phyloP scores from a whole-genome alignment of 2,888 invertebrate genomes.

The Cantharis flavilabris region DNA sequence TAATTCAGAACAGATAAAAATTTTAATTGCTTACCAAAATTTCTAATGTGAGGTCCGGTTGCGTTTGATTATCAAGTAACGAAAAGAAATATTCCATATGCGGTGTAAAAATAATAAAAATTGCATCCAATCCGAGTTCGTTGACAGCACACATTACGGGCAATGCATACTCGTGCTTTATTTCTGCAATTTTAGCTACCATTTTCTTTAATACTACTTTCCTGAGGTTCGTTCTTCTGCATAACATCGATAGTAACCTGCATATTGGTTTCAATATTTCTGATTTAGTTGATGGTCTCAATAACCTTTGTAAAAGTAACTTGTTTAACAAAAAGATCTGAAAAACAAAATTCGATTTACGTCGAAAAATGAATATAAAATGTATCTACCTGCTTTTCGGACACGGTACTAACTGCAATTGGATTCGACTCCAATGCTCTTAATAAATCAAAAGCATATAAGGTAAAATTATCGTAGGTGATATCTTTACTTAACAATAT shows the following conservation, averaged over 20 bases:
- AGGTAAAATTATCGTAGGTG: constrained; percentile 50
- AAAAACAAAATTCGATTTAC: constrained; percentile 15
- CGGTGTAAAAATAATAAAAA: constrained; percentile 44
- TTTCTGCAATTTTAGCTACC: constrained; percentile 38
- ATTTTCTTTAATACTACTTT: constrained; percentile 47
- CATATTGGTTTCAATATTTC: constrained; percentile 49
- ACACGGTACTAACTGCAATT: constrained; percentile 61
- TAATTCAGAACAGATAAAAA: background rate
- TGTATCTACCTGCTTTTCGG: constrained; percentile 59
- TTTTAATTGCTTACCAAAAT: constrained; percentile 39
- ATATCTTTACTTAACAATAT: constrained; percentile 63
- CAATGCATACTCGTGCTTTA: constrained; percentile 39
- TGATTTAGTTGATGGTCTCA: constrained; percentile 40
- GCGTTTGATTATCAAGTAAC: constrained; percentile 23
- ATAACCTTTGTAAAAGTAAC: constrained; percentile 47
- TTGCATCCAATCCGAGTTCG: constrained; percentile 46
- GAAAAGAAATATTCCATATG: constrained; percentile 43
- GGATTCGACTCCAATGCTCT: constrained; percentile 64
- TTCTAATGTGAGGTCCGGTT: constrained; percentile 38
- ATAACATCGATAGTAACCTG: constrained; percentile 45
- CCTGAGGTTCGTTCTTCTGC: constrained; percentile 42
- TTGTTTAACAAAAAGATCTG: constrained; percentile 48
- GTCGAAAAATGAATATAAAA: background rate
- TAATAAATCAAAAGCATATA: constrained; percentile 60
- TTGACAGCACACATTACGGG: constrained; percentile 45